A percentile compares a stretch with the other conserved stretches of the same genome.
phyloP scores from a whole-genome alignment of 2,113 vertebrate species.

The Nothobranchius furzeri region DNA sequence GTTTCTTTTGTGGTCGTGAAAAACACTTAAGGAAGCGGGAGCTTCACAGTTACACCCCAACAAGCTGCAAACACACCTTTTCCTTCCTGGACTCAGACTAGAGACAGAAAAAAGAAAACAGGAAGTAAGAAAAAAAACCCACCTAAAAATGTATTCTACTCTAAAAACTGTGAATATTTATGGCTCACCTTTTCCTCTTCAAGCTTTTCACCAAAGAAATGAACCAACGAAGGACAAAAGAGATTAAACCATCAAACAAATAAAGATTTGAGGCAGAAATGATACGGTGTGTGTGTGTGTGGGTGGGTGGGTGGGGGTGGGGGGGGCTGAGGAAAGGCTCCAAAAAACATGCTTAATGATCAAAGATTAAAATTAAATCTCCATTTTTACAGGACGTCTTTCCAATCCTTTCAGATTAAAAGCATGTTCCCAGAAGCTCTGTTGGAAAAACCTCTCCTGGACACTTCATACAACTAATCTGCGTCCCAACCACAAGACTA shows the following conservation, averaged over 20 bases:
- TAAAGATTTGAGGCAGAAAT: too few species aligned
- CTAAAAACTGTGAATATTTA: background rate
- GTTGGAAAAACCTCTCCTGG: background rate
- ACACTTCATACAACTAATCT: background rate
- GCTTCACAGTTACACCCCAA: background rate
- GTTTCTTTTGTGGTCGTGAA: too few species aligned
- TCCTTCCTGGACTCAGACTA: slow-evolving; percentile 53
- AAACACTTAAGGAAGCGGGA: too few species aligned
- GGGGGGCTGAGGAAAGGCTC: background rate
- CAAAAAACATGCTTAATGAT: background rate
- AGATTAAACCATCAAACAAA: background rate
- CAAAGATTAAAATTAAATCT: too few species aligned
- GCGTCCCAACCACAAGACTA: too few species aligned
- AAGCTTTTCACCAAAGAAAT: background rate
- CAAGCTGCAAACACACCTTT: slow-evolving; percentile 60
- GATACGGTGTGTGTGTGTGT: too few species aligned
- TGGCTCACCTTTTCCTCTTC: slow-evolving; percentile 68
- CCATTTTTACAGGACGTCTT: too few species aligned
- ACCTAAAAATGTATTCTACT: background rate
- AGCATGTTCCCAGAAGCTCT: background rate
- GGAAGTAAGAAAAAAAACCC: slow-evolving; percentile 3
- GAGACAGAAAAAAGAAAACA: background rate
- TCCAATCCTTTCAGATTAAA: slow-evolving; percentile 16
- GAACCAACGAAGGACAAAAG: slow-evolving; percentile 10
- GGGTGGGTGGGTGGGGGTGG: too few species aligned